Conservation (phyloP, 2,888 invertebrate species). For the Lysandra bellargus region DNA sequence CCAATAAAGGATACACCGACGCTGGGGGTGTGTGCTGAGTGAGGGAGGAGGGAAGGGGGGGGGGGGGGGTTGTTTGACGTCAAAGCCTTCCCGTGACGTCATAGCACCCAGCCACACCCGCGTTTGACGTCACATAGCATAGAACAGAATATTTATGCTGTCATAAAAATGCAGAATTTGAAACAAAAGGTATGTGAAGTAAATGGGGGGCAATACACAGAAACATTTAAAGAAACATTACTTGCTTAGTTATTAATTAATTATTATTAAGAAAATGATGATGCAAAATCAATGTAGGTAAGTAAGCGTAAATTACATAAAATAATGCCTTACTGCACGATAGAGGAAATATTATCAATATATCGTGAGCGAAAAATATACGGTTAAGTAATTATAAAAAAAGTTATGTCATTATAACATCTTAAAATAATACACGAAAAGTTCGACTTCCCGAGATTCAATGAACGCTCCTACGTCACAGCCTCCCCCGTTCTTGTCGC, state of each 20-base stretch:
- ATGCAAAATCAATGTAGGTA: too few relatives aligned
- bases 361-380: neutral
- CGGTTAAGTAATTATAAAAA: neutral
- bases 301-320: too few relatives aligned
- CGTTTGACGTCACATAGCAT: constrained; percentile 60
- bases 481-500: constrained; percentile 51
- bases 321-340: neutral
- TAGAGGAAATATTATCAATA: constrained; percentile 19
- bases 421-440: constrained; percentile 48
- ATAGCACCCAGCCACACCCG: constrained; percentile 73
- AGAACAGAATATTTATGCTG: constrained; percentile 11
- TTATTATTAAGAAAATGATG: too few relatives aligned
- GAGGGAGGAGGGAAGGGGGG: constrained; percentile 47
- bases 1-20: constrained; percentile 61
- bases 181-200: neutral
- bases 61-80: constrained; percentile 65
- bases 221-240: too few relatives aligned
- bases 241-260: too few relatives aligned
- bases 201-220: neutral
- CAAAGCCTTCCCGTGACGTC: constrained; percentile 77
- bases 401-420: neutral
- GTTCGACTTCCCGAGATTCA: constrained; percentile 59
- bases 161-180: neutral
- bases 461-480: constrained; percentile 75
- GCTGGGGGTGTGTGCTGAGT: constrained; percentile 52